Percentiles rank a stretch among this genome's conserved stretches.
phyloP scores from a whole-genome alignment of 1,140 invertebrate genomes.

The Drosophila prosaltans region DNA sequence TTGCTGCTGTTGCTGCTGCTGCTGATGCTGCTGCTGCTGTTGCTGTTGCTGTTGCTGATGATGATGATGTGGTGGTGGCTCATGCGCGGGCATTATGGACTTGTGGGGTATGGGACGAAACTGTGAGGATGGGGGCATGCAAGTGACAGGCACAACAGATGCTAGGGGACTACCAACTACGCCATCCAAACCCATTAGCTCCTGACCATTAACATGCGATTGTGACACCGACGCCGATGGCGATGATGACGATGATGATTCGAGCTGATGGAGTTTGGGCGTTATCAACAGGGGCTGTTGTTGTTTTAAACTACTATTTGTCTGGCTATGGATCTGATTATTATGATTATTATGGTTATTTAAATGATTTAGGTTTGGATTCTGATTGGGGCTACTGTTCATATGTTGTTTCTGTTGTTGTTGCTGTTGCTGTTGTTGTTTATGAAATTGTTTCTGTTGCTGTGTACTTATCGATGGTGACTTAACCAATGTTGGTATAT shows the following conservation, averaged over 20 bases:
- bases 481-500: constrained; percentile 82
- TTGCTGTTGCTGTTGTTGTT: constrained; percentile 59
- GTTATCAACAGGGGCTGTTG: constrained; percentile 79
- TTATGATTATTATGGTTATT: constrained; percentile 36
- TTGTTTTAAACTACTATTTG: constrained; percentile 73
- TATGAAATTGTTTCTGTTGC: constrained; percentile 77
- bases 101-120: constrained; percentile 83
- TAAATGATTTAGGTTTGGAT: constrained; percentile 33
- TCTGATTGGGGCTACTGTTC: constrained; percentile 1
- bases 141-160: constrained; percentile 73
- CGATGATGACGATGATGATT: constrained; percentile 33
- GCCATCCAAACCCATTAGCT: constrained; percentile 72
- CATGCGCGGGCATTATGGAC: constrained; percentile 74
- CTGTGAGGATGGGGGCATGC: constrained; percentile 82
- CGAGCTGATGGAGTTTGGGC: constrained; percentile 77
- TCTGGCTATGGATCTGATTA: constrained; percentile 46
- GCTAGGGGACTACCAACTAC: constrained; percentile 73
- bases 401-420: constrained; percentile 8
- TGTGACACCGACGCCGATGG: not conserved
- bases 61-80: constrained; percentile 51
- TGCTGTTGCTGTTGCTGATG: constrained; percentile 33
- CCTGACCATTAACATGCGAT: constrained; percentile 52
- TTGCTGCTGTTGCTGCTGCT: not conserved
- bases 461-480: constrained; percentile 81
- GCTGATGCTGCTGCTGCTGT: not conserved